Base-by-base conservation (phyloP, 1,140 invertebrate genomes). In the Hyles euphorbiae region DNA sequence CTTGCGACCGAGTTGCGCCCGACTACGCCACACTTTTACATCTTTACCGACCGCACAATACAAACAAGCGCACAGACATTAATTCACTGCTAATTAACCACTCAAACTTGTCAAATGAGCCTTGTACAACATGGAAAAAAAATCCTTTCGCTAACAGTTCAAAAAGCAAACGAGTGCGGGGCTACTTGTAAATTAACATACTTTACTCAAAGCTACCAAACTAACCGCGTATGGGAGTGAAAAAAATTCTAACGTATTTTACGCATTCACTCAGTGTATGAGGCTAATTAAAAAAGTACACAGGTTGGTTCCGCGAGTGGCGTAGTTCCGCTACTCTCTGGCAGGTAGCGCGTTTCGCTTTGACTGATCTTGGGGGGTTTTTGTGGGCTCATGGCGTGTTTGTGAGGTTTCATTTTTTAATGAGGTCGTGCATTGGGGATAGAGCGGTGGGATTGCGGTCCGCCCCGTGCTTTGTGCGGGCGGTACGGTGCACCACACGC, bases 271-370 rank as follows among this genome's bases (percentile, higher is more conserved):
- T 74, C 71, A 65, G 57, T 82, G 81, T 84, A 88, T 86, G 78
- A 66, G 68, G 83, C 82, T 85, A 88, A 88, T 88, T 87, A 88
- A 88, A 88, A 88, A 84, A 81, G 81, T 78, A 88, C 83, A 85
- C 82, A 83, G 82, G 76, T 63, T 88, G 83, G 72, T 68, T 87
- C 65, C 72, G 76, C 78, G 78, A 88, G 83, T 83, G 79, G 76
- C 62, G 81, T 80, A 81, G 85, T 88, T 81, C 76, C 71, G 81
- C 85, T 86, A 86, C 83, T 86, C 83, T 68, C 81, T 81, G 74
- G 71, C 74, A 81, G 80, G 80, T 73, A 72, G 80, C 81, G 82
- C 78, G 74, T 70, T 81, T 76, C 73, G 77, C 82, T 87, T 84
- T 84, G 83, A 84, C 80, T 40, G 70, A 72, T 73, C 62, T 60